phyloP scores from a whole-genome alignment of 2,797 vertebrate species.

The Aphelocoma californica region DNA sequence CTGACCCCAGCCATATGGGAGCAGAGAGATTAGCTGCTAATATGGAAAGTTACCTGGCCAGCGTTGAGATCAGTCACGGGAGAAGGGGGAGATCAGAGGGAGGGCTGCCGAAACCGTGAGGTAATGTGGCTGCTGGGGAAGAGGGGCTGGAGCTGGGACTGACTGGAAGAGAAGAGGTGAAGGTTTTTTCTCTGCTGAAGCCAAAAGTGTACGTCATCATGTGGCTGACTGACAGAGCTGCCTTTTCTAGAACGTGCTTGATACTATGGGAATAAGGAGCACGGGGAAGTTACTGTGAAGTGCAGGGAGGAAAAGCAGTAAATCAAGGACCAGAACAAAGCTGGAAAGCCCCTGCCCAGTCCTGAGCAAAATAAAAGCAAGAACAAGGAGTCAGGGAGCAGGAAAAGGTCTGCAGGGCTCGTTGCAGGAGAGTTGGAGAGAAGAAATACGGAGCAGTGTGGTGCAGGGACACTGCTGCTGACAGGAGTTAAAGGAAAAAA shows the following conservation, averaged over 20 bases:
- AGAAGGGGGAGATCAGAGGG: constrained; percentile 43
- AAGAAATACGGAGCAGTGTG: fast-evolving
- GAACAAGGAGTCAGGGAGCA: background rate
- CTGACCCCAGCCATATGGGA: constrained; percentile 42
- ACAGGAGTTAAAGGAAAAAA: background rate
- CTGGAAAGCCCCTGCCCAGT: background rate
- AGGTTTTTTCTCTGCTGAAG: constrained; percentile 27
- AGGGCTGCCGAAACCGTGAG: constrained; percentile 32
- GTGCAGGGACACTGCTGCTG: background rate
- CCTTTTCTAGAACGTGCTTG: background rate
- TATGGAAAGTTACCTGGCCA: constrained; percentile 70
- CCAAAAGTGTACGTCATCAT: constrained; percentile 22
- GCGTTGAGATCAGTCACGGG: constrained; percentile 39
- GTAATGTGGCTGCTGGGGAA: constrained; percentile 55
- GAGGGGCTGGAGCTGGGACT: background rate
- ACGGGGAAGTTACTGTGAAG: background rate
- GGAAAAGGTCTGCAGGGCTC: background rate
- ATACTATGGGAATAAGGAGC: background rate
- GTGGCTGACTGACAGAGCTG: constrained; percentile 38
- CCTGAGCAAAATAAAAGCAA: background rate
- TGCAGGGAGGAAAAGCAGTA: background rate
- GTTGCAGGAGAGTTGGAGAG: background rate
- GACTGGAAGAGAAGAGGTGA: constrained; percentile 1
- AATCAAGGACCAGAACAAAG: background rate
- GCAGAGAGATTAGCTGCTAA: constrained; percentile 70